Evolutionary conservation across 1,140 invertebrate genomes (phyloP), one percentile per base, ranked within the genome.

Genomic region (Phymastichus coffea): DNA sequence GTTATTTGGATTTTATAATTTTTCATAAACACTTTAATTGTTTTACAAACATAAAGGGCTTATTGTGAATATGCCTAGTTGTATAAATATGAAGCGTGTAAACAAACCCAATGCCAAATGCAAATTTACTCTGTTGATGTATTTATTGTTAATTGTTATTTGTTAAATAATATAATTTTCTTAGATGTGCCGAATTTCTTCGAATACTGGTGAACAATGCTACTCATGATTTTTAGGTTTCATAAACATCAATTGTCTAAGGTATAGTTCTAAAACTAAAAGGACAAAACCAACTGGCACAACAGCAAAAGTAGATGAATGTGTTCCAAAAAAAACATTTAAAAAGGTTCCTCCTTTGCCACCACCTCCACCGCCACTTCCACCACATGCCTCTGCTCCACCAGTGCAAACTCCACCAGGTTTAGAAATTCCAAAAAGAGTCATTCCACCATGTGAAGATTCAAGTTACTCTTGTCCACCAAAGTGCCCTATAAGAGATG

Each of bases 281-380:
- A 70, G 41, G 70, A 65, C 44, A 8, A 71, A 63, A 51, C 17
- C 61, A 54, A 20, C 54, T 20, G 73, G 72, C 2, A 60, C 57
- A 12, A 75, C 72, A n/a, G 56, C 70, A 12, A 72, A 61, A 47
- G 72, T 71, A 12, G 74, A 77, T 37, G 75, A 77, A 70, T 74
- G 74, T 60, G 8, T 66, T 38, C 69, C 74, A 15, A 68, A 73
- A 15, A 64, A 68, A 55, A 43, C 28, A 48, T 62, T 15, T 1
- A 60, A 64, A 54, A 56, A 44, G 43, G 44, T 51, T 35, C 55
- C 44, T 19, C 64, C 47, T 2, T 23, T 53, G n/a, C 57, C 48
- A 44, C 61, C 25, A 30, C 40, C 37, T 14, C 57, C 47, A 14
- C 51, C 59, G 15, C 43, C 19, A 37, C 58, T 14, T 1, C 22